A percentile compares a stretch with the other conserved stretches of the same genome.
Evolutionary conservation across 1,140 invertebrate species (phyloP).

Genomic region (Drosophila repletoides): DNA sequence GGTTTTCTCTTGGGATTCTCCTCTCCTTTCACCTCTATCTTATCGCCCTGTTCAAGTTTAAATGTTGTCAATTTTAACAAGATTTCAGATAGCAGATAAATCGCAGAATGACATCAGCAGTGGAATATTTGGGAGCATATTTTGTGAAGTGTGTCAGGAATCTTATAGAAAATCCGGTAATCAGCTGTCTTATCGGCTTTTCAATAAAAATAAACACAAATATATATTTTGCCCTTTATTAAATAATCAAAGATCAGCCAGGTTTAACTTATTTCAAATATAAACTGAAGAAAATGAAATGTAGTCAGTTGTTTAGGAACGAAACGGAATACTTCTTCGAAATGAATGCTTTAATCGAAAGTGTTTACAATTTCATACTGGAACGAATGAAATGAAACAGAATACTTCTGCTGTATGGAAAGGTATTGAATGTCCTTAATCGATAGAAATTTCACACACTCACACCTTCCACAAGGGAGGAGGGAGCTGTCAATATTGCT

Average conservation of each 20-base stretch:
- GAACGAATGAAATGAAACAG: constrained; percentile 1
- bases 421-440: not conserved
- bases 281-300: too few species aligned
- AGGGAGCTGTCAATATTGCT: constrained; percentile 50
- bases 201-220: not conserved
- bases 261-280: too few species aligned
- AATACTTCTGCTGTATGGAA: not conserved
- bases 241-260: too few species aligned
- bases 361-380: too few species aligned
- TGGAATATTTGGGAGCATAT: constrained; percentile 2
- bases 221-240: constrained; percentile 2
- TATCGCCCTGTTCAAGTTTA: constrained; percentile 71
- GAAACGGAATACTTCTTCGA: too few species aligned
- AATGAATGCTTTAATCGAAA: too few species aligned
- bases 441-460: constrained; percentile 25
- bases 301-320: too few species aligned
- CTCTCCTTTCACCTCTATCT: not conserved
- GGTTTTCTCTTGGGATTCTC: constrained; percentile 16
- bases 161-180: not conserved
- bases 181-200: too few species aligned
- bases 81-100: constrained; percentile 65
- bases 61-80: constrained; percentile 80
- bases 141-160: constrained; percentile 6
- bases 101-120: constrained; percentile 54
- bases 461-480: constrained; percentile 7